These are phyloP conservation scores for Lasioglossum zephyrum DNA, from an alignment of 2,888 invertebrate species.

Conservation along the genomic window DNA sequence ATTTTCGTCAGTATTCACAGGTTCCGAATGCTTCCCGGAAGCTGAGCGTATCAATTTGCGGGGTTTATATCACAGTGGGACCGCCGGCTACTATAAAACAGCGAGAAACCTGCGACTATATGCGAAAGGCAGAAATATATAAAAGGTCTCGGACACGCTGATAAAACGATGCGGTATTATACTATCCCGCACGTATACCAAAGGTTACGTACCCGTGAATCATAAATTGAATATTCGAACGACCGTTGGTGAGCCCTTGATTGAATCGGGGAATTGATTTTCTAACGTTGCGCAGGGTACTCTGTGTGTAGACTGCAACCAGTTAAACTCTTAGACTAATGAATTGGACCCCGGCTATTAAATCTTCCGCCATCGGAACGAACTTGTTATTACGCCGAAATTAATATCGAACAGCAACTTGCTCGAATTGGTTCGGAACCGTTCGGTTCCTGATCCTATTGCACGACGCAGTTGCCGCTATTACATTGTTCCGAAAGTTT, in stretches of 20 bases:
- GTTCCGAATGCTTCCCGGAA: neutral
- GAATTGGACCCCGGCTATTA: constrained; percentile 34
- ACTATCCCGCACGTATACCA: neutral
- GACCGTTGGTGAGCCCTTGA: constrained; percentile 17
- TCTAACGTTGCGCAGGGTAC: constrained; percentile 20
- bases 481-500: neutral
- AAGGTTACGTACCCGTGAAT: neutral
- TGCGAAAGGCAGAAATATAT: neutral
- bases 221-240: constrained; percentile 6
- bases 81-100: neutral
- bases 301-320: constrained; percentile 4
- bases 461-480: neutral
- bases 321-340: constrained; percentile 41
- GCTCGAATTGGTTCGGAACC: constrained; percentile 1
- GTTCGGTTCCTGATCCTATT: constrained; percentile 4
- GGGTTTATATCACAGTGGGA: neutral
- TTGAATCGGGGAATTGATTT: constrained; percentile 43
- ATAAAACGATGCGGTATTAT: neutral
- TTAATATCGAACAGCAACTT: constrained; percentile 24
- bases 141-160: neutral
- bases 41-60: neutral
- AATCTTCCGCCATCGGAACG: constrained; percentile 10
- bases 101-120: neutral
- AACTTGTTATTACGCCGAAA: constrained; percentile 29
- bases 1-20: neutral